Conservation (phyloP, 30 jellyfish, hydroid and myxozoan genomes). For the Hydractinia symbiolongicarpus region DNA sequence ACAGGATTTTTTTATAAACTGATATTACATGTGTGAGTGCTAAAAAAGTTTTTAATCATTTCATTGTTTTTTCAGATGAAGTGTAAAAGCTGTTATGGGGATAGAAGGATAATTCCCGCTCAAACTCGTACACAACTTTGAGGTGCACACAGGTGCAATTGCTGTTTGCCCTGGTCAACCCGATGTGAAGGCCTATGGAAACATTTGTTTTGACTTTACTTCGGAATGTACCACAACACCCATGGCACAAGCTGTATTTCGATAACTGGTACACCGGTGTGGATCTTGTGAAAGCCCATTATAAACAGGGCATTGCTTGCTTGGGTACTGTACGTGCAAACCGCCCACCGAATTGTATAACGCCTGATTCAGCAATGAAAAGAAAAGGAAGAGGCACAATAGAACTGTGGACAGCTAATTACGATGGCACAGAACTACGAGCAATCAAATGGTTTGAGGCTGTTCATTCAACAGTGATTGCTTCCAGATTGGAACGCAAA, state of each 20-base stretch:
- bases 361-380: not conserved
- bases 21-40: not conserved
- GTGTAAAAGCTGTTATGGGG: not conserved
- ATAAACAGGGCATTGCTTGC: conserved; percentile 15
- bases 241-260: conserved; percentile 28
- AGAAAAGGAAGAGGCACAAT: conserved; percentile 5
- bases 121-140: conserved; percentile 13
- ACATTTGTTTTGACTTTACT: conserved; percentile 21
- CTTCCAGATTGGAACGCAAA: not conserved
- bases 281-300: conserved; percentile 5
- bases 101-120: not conserved
- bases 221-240: conserved; percentile 8
- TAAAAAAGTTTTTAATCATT: not conserved
- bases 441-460: not conserved
- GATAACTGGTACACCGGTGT: conserved; percentile 24
- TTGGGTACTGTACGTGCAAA: conserved; percentile 17
- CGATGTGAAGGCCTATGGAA: conserved; percentile 26
- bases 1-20: not conserved
- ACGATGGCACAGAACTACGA: not conserved
- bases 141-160: conserved; percentile 24
- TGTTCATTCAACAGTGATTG: not conserved
- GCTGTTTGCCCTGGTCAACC: conserved; percentile 27
- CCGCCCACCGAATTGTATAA: conserved; percentile 13
- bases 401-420: conserved; percentile 3
- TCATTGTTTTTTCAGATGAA: not conserved